Conservation (phyloP, 2,113 vertebrate genomes). For the Vidua macroura region DNA sequence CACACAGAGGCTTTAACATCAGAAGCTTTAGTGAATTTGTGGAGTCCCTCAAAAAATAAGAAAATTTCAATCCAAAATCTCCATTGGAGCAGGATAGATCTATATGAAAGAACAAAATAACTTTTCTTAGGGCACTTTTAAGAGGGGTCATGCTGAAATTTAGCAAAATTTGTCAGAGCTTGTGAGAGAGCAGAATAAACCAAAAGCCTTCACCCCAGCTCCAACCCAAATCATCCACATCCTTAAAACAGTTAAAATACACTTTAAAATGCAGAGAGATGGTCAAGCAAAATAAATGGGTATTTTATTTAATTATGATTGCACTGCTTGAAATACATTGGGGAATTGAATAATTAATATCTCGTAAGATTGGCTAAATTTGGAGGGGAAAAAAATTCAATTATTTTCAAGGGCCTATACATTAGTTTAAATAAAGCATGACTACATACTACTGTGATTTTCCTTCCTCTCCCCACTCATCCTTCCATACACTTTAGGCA, state of each 20-base stretch:
- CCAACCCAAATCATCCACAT: background rate
- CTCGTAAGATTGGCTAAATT: background rate
- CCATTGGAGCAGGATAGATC: background rate
- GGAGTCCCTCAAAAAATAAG: background rate
- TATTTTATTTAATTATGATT: background rate
- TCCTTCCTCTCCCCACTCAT: background rate
- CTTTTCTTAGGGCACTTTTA: background rate
- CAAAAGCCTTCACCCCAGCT: background rate
- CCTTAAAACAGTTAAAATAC: background rate
- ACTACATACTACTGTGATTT: background rate
- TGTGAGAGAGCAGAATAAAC: background rate
- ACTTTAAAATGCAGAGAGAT: background rate
- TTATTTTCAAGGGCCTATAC: background rate
- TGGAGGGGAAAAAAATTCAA: background rate
- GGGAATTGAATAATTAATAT: background rate
- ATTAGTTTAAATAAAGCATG: background rate
- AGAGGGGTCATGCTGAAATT: background rate
- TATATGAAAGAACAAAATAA: background rate
- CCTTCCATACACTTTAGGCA: background rate
- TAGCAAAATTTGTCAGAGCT: background rate
- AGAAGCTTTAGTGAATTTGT: background rate
- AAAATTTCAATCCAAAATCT: background rate
- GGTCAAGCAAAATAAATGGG: background rate
- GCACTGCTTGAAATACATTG: background rate
- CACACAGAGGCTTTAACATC: background rate